Base-by-base conservation (phyloP, 2,797 vertebrate genomes). In the Oophaga sylvatica region DNA sequence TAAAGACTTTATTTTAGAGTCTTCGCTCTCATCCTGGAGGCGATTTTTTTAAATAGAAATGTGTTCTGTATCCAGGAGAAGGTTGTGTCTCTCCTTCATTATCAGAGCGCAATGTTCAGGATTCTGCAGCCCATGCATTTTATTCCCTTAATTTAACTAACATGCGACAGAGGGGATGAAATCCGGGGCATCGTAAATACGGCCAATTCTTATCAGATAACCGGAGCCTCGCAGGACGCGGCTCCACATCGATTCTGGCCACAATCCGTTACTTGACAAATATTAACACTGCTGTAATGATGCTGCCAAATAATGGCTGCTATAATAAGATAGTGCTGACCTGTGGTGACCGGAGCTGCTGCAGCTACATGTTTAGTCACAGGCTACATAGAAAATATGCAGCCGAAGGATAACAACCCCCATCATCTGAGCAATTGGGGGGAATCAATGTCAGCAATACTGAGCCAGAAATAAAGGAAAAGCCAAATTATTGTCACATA, bases 1-100 rank as follows among this genome's bases (percentile, higher is more conserved):
- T 94, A 95, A 95, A 94, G 95, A 93, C 94, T 95, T 94, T 93
- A 94, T 95, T 94, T 92, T 92, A 93, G 93, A 94, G 93, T 92
- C 92, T 53, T 92, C 91, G 90, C 59, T 29, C 60, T 60, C 88
- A 93, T 92, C 93, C 92, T 91, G 91, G 91, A 94, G 94, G 95
- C 94, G 93, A 94, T 41, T 41, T 41, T 90, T 92, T 91, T 93
- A 92, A 91, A 93, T 92, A 94, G 94, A 94, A 88, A 92, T 91
- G 91, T 83, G 87, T 87, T 89, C 81, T 91, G 90, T 83, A 89
- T 88, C 57, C 0, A 57, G 41, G 60, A 26, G 13, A 57, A 83
- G 63, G 41, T 79, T 26, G 4, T 70, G 1, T 57, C 45, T 35
- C 2, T 79, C 15, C 79, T 65, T 87, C 79, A 48, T 81, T 80